Conservation (phyloP, 2,797 vertebrate species). For the Tangara arthus region DNA sequence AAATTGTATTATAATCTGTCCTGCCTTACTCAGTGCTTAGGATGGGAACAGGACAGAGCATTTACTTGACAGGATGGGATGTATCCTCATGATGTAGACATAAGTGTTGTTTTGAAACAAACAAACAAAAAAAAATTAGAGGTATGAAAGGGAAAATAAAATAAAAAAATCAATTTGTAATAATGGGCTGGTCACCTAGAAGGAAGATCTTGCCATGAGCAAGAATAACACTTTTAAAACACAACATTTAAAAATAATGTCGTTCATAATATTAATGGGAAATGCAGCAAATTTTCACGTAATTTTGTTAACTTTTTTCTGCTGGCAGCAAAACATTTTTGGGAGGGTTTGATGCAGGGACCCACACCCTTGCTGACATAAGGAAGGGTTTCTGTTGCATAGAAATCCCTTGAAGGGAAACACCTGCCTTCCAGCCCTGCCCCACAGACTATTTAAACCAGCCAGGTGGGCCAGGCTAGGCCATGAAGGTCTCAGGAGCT, state of each 20-base stretch:
- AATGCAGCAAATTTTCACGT: background rate
- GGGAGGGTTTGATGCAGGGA: background rate
- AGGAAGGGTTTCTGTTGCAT: background rate
- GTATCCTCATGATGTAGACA: background rate
- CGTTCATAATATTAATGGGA: accelerated
- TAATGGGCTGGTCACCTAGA: background rate
- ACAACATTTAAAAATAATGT: background rate
- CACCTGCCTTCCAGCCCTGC: background rate
- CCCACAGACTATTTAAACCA: background rate
- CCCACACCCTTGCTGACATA: accelerated
- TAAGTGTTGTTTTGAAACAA: background rate
- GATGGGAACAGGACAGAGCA: background rate
- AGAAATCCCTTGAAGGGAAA: background rate
- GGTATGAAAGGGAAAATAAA: background rate
- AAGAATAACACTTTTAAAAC: background rate
- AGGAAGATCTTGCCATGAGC: background rate
- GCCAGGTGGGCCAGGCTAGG: accelerated
- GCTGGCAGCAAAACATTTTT: background rate
- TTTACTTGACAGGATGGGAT: background rate
- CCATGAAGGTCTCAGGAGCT: accelerated
- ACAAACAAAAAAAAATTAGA: background rate
- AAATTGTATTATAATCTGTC: background rate
- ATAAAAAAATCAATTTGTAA: background rate
- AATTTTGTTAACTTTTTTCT: background rate
- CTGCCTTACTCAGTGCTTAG: background rate